A percentile compares a stretch with the other conserved stretches of the same genome.
Conservation (phyloP, 2,113 vertebrate species). For the Madoqua kirkii region DNA sequence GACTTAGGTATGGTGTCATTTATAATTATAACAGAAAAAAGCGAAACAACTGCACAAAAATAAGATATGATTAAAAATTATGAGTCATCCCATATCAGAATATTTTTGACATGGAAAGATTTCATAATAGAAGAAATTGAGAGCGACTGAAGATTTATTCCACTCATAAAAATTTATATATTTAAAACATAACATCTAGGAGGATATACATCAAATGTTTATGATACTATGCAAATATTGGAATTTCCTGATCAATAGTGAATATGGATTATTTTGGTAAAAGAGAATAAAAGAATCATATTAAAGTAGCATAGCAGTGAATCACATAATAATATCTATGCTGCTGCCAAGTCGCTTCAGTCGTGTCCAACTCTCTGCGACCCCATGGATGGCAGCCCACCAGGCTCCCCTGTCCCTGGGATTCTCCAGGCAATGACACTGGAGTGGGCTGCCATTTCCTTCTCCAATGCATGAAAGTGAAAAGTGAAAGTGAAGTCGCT, state of each 20-base stretch:
- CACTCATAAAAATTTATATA: not conserved
- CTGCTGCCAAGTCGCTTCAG: no score
- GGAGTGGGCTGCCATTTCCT: no score
- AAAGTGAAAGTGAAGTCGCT: no score
- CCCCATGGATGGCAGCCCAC: no score
- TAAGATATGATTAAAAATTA: not conserved
- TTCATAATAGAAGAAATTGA: not conserved
- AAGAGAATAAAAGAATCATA: not conserved
- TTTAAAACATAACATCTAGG: not conserved
- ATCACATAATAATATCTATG: not conserved
- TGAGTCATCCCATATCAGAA: not conserved
- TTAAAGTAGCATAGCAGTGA: not conserved
- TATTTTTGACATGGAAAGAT: not conserved
- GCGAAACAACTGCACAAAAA: not conserved
- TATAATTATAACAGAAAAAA: conserved; percentile 11
- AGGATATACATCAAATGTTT: not conserved
- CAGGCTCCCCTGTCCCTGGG: no score
- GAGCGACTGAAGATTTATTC: not conserved
- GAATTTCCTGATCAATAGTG: not conserved
- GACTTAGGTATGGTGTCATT: not conserved
- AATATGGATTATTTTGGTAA: conserved; percentile 3
- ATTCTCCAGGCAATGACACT: no score
- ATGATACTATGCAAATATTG: not conserved
- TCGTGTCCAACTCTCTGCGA: no score
- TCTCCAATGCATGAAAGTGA: no score